phyloP scores from a whole-genome alignment of 2,113 vertebrate genomes.

The Melanocharis versteri region DNA sequence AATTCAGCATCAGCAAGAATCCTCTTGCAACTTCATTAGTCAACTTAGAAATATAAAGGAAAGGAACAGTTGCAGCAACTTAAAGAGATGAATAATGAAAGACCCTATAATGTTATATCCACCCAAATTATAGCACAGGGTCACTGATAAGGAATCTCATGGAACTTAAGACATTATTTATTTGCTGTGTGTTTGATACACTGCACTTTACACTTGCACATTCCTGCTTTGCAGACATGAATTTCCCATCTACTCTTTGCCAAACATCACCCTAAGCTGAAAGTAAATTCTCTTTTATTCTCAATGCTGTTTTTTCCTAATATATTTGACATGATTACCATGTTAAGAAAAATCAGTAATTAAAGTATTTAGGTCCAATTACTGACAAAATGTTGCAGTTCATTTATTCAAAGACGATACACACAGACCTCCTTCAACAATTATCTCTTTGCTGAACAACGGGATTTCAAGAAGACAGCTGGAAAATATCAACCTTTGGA shows the following conservation, averaged over 20 bases:
- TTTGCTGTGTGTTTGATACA: not conserved
- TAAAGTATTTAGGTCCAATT: not conserved
- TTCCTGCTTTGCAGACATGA: not conserved
- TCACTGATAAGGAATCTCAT: not conserved
- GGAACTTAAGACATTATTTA: not conserved
- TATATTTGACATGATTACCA: not conserved
- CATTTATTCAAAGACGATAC: not conserved
- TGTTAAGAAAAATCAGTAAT: conserved; percentile 5
- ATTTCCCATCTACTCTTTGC: not conserved
- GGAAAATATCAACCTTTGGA: conserved; percentile 2
- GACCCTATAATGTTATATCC: not conserved
- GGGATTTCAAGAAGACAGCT: not conserved
- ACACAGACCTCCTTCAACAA: not conserved
- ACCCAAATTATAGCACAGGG: not conserved
- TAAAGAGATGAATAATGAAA: not conserved
- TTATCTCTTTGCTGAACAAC: not conserved
- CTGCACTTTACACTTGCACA: not conserved
- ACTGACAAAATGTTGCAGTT: not conserved
- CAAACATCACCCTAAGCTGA: not conserved
- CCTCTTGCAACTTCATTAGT: not conserved
- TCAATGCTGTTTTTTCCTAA: not conserved
- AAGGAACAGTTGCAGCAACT: not conserved
- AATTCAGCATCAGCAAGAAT: not conserved
- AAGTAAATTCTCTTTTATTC: not conserved
- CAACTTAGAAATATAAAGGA: not conserved